Evolutionary conservation across 2,113 vertebrate species (phyloP).

Genomic region (Actinemys pallida): DNA sequence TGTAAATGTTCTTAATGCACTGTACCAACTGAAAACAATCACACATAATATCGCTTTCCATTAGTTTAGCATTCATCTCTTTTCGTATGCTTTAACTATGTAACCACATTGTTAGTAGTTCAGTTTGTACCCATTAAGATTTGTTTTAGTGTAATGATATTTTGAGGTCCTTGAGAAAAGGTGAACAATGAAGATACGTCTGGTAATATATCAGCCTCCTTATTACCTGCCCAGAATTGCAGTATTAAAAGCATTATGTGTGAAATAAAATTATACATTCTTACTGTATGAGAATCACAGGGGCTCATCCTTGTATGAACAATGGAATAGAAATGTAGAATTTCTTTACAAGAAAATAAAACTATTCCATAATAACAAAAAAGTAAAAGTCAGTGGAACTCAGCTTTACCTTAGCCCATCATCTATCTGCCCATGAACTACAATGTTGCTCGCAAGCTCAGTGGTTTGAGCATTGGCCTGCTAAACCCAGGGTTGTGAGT

Average conservation of each 20-base stretch:
- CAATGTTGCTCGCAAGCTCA: neutral
- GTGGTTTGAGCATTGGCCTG: no score
- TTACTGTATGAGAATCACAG: neutral
- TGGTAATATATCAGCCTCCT: neutral
- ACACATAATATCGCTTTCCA: fast-evolving
- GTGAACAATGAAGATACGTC: neutral
- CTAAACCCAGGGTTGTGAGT: no score
- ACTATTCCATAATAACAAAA: neutral
- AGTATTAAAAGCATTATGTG: neutral
- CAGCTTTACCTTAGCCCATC: neutral
- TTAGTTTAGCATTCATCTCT: neutral
- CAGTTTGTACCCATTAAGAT: neutral
- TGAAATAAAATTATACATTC: neutral
- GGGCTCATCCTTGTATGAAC: neutral
- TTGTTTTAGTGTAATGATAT: neutral
- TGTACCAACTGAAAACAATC: neutral
- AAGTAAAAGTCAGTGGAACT: neutral
- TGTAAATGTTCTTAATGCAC: neutral
- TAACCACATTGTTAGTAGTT: neutral
- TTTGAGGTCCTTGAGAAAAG: neutral
- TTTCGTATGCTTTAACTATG: neutral
- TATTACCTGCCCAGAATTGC: neutral
- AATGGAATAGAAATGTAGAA: neutral
- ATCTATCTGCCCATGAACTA: neutral
- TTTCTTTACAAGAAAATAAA: neutral